Base-by-base conservation (phyloP, 1,140 invertebrate genomes). In the Penaeus indicus region DNA sequence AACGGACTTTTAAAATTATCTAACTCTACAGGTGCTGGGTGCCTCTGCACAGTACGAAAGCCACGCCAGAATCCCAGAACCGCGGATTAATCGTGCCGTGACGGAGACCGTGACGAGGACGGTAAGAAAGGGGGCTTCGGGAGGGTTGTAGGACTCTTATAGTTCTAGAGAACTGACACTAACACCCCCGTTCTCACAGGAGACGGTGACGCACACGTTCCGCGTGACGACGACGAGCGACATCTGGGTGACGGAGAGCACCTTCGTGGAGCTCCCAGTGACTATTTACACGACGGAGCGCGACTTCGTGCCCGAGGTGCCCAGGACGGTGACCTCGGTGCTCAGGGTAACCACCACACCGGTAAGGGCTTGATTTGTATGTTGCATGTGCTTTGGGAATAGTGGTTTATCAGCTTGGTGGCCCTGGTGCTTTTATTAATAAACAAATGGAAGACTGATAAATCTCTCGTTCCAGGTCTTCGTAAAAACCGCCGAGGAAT, bases 201-300 rank as follows among this genome's bases (percentile, higher is more conserved):
- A 38, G 1, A 42, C 38, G 3, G 64, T 69, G 16, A 84, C 82
- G 27, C 82, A 84, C 64, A 64, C 82, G 19, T 38, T 84, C 21
- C 32, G 82, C 27, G 82, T 38, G 82, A 84, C 62, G n/a, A 32
- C 25, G 8, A 84, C 82, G 13, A 67, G 25, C 22, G 82, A 84
- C 42, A 64, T 84, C 7, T 84, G 82, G 82, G n/a, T 67, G n/a
- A 84, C 82, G 18, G 82, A 84, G 32, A 38, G 38, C 64, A 84
- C 82, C 3, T 22, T 25, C n/a, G 19, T 67, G 16, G 38, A 62
- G 11, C 62, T 38, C 32, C 18, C 47, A 32, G 82, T 47, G 16
- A 72, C 82, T 0, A 8, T 22, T 7, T 84, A 69, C 63, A 47
- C 54, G 32, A 84, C 82, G 3, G 62, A 32, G 10, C 69, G 64